Base-by-base conservation (phyloP, 2,113 vertebrate genomes). In the Hyla sarda region DNA sequence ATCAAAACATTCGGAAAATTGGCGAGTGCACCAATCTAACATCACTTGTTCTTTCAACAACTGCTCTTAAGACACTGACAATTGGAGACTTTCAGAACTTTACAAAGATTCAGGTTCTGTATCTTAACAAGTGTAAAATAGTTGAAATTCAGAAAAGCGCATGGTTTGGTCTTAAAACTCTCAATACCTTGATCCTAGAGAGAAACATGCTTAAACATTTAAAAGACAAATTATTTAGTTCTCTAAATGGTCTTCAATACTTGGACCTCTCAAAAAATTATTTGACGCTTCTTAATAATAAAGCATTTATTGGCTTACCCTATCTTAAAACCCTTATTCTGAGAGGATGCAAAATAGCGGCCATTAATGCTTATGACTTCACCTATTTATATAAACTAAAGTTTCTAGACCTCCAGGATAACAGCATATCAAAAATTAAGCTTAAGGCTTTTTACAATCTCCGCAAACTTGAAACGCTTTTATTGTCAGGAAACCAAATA, bases 181-280 rank as follows among this genome's bases (percentile, higher is more conserved):
- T 90, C 0, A 83, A 30, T 11, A 86, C 81, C 21, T 79, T 90
- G 28, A 45, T 87, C 25, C 82, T 90, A 14, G 82, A 71, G 13
- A 86, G 86, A 74, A 90, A 90, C 69, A 1, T 0, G 0, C 58
- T 90, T 21, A 1, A 30, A 8, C 0, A 54, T 9, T 30, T 90
- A 50, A 2, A 69, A 2, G 3, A 82, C 1, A 1, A 0, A 4
- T 52, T 85, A 50, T 90, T 90, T 17, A 13, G 2, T 1, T 65
- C 65, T 19, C 58, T 90, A 54, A 81, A 0, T 2, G 30, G 58
- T 10, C 76, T 90, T 71, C 48, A 48, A n/a, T 84, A 82, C 21
- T 37, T 90, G 74, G 89, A 90, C 47, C 77, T 90, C 12, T 89
- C 88, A 16, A 84, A 87, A 76, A 90, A 90, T 62, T 74, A 16